A percentile compares a stretch with the other conserved stretches of the same genome.
phyloP scores from a whole-genome alignment of 2,888 invertebrate species.

The Parascotia fuliginaria region DNA sequence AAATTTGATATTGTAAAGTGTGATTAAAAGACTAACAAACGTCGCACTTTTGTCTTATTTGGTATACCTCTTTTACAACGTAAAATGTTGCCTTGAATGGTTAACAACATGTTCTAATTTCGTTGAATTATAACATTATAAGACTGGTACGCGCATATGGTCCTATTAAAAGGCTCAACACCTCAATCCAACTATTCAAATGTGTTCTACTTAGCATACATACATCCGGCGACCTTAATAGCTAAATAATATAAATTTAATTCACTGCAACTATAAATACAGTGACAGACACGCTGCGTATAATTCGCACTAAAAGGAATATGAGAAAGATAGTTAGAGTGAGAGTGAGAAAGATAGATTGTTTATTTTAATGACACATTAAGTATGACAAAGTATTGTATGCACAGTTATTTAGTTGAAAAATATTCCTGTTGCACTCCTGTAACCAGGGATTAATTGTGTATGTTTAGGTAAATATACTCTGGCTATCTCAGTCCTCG shows the following conservation, averaged over 20 bases:
- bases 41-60: slow-evolving; percentile 17
- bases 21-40: slow-evolving; percentile 12
- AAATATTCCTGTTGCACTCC: too few relatives aligned
- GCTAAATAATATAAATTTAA: slow-evolving; percentile 50
- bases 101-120: slow-evolving; percentile 27
- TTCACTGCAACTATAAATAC: slow-evolving; percentile 32
- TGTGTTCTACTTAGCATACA: slow-evolving; percentile 60
- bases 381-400: too few relatives aligned
- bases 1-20: slow-evolving; percentile 16
- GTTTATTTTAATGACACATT: too few relatives aligned
- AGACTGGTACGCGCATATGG: slow-evolving; percentile 27
- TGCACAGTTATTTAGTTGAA: too few relatives aligned
- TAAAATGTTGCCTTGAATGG: slow-evolving; percentile 24
- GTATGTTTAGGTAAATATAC: too few relatives aligned
- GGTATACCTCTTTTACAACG: slow-evolving; percentile 18
- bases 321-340: too few relatives aligned
- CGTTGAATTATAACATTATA: slow-evolving; percentile 27
- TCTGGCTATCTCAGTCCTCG: too few relatives aligned
- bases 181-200: slow-evolving; percentile 59
- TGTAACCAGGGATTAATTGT: too few relatives aligned
- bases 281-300: background rate
- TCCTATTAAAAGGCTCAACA: slow-evolving; percentile 31
- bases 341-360: too few relatives aligned
- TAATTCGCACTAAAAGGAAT: too few relatives aligned
- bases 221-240: slow-evolving; percentile 69